These are phyloP conservation scores for Fratercula arctica DNA, from an alignment of 2,797 vertebrate species.

Conservation along the genomic window DNA sequence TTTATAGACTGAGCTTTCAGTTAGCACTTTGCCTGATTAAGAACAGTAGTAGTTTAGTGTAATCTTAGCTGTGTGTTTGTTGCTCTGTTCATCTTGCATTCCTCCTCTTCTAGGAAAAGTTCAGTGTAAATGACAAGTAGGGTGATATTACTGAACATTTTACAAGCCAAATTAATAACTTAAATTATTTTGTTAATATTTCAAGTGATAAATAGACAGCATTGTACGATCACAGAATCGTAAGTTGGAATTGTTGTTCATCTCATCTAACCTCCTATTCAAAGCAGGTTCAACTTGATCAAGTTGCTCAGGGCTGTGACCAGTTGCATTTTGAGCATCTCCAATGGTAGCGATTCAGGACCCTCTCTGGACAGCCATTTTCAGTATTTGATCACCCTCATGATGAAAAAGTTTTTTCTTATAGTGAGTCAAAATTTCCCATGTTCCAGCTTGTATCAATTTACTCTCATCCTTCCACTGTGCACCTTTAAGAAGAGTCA, in stretches of 20 bases:
- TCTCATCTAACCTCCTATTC: neutral
- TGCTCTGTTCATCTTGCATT: neutral
- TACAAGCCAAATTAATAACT: neutral
- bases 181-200: neutral
- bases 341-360: neutral
- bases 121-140: neutral
- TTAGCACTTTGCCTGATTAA: neutral
- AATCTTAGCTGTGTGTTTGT: neutral
- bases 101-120: neutral
- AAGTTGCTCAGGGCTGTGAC: neutral
- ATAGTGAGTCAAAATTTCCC: neutral
- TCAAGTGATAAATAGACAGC: neutral
- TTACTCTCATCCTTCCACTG: neutral
- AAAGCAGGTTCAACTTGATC: neutral
- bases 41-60: neutral
- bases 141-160: neutral
- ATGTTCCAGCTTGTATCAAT: neutral
- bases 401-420: neutral
- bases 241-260: neutral
- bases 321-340: neutral
- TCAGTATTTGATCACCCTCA: neutral
- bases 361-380: neutral
- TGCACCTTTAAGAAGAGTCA: neutral
- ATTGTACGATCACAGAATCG: neutral
- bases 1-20: neutral